Percentiles rank a stretch among this genome's conserved stretches.
Evolutionary conservation across 2,797 vertebrate genomes (phyloP).

Genomic region (Podarcis lilfordi): DNA sequence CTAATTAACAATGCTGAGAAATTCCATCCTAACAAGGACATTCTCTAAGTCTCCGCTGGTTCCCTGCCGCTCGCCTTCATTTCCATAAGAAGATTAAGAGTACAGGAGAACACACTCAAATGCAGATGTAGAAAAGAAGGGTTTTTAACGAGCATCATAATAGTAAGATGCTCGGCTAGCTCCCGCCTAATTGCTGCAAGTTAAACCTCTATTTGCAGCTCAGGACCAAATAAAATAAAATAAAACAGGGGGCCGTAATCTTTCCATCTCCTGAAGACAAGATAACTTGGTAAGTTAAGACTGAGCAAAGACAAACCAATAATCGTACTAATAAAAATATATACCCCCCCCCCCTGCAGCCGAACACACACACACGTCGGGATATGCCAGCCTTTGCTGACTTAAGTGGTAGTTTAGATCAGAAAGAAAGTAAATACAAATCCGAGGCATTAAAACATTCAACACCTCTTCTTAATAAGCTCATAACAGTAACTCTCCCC

Average conservation of each 20-base stretch:
- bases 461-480: constrained; percentile 51
- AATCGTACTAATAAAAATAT: neutral
- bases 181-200: constrained; percentile 91
- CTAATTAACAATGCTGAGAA: constrained; percentile 96
- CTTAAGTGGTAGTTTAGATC: constrained; percentile 41
- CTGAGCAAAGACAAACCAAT: neutral
- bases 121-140: constrained; percentile 93
- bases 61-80: constrained; percentile 95
- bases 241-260: constrained; percentile 70
- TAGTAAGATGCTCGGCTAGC: constrained; percentile 92
- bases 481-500: constrained; percentile 43
- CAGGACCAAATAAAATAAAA: constrained; percentile 78
- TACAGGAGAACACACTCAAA: constrained; percentile 94
- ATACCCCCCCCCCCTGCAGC: too few species aligned
- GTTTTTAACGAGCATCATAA: constrained; percentile 96
- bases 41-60: constrained; percentile 90
- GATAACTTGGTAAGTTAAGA: constrained; percentile 70
- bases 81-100: constrained; percentile 99
- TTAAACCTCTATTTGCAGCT: constrained; percentile 87
- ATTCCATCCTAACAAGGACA: constrained; percentile 91
- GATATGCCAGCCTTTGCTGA: constrained; percentile 44
- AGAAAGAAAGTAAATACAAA: constrained; percentile 63
- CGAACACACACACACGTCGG: constrained; percentile 9
- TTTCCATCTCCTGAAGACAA: constrained; percentile 75
- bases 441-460: constrained; percentile 45